A percentile compares a stretch with the other conserved stretches of the same genome.
Evolutionary conservation across 1,140 invertebrate species (phyloP).

Genomic region (Mya arenaria): DNA sequence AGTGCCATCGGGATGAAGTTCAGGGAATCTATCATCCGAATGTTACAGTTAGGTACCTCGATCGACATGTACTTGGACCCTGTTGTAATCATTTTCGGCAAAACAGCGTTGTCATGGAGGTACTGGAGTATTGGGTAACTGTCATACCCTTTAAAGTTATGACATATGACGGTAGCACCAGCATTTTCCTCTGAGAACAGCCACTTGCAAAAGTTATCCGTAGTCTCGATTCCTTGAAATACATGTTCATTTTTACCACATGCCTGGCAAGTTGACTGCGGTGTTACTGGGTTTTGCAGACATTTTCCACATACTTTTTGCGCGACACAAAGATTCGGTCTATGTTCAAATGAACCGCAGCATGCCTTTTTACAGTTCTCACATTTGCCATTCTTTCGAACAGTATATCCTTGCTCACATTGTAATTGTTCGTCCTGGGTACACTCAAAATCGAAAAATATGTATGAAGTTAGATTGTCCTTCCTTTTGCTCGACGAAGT

Average conservation of each 20-base stretch:
- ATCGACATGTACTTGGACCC: constrained; percentile 13
- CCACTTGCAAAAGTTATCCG: neutral
- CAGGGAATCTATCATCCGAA: constrained; percentile 21
- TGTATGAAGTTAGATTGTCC: neutral
- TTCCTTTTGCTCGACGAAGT: constrained; percentile 1
- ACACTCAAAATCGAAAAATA: constrained; percentile 31
- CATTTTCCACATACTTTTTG: constrained; percentile 14
- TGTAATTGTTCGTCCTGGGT: constrained; percentile 19
- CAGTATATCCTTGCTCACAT: neutral
- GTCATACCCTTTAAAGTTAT: constrained; percentile 20
- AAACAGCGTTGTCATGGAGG: constrained; percentile 4
- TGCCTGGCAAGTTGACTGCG: too few species aligned
- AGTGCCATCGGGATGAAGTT: constrained; percentile 33
- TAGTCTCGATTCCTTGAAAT: neutral
- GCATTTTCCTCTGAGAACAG: constrained; percentile 35
- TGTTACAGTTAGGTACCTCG: constrained; percentile 3
- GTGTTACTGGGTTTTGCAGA: too few species aligned
- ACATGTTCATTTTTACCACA: too few species aligned
- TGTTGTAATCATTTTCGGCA: neutral
- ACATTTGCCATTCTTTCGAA: constrained; percentile 3
- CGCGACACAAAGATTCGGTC: constrained; percentile 1
- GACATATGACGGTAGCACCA: constrained; percentile 7
- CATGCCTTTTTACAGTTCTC: neutral
- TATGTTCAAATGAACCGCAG: constrained; percentile 6
- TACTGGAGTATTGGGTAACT: constrained; percentile 13